These are phyloP conservation scores for Benitochromis conjunctus DNA, from an alignment of 2,113 vertebrate species.

Conservation along the genomic window DNA sequence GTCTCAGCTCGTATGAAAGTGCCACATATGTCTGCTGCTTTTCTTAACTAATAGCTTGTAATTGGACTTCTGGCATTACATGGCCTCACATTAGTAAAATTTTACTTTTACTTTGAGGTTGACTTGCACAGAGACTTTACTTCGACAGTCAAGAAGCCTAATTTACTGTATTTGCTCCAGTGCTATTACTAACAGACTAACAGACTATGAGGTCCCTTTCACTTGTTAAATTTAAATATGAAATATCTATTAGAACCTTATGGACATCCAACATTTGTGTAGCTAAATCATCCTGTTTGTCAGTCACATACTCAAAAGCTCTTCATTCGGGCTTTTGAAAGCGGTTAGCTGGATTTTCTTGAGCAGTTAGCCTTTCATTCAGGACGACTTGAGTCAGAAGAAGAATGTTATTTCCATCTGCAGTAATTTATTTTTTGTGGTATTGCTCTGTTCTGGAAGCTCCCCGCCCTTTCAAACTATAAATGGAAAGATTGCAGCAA, in stretches of 20 bases:
- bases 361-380: neutral
- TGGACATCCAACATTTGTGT: neutral
- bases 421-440: neutral
- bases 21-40: constrained; percentile 10
- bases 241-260: neutral
- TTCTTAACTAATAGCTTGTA: constrained; percentile 2
- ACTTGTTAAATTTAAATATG: neutral
- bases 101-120: neutral
- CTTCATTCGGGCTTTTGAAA: neutral
- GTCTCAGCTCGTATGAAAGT: constrained; percentile 8
- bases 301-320: neutral
- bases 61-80: neutral
- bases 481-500: neutral
- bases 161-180: neutral
- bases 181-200: neutral
- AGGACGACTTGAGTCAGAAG: neutral
- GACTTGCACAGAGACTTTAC: neutral
- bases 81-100: neutral
- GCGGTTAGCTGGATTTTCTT: neutral
- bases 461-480: neutral
- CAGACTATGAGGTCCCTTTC: neutral
- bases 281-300: neutral
- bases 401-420: neutral
- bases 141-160: neutral
- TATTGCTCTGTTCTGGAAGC: neutral